Evolutionary conservation across 92 coral and sea anemone species (phyloP).

Genomic region (Pocillopora grandis): DNA sequence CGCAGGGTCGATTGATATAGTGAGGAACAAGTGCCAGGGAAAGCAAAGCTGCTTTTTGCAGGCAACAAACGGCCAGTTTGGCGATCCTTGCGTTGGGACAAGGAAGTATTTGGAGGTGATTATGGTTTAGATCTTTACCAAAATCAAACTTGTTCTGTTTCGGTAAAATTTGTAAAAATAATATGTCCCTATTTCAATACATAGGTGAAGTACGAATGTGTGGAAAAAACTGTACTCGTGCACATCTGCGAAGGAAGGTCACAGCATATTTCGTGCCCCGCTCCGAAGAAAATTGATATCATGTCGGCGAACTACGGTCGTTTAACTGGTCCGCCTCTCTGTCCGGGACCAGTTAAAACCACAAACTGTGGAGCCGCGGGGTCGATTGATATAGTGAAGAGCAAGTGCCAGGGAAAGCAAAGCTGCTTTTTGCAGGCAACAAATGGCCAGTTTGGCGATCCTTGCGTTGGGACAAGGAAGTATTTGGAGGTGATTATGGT

Average conservation of each 20-base stretch:
- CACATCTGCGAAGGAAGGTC: slow-evolving; percentile 18
- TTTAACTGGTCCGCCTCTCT: neutral
- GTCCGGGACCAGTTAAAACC: slow-evolving; percentile 15
- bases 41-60: slow-evolving; percentile 1
- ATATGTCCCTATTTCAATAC: neutral
- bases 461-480: slow-evolving; percentile 40
- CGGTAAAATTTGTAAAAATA: no score
- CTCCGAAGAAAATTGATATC: slow-evolving; percentile 1
- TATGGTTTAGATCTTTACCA: no score
- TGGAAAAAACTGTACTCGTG: neutral
- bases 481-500: slow-evolving; percentile 13
- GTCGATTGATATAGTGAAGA: slow-evolving; percentile 18
- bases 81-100: neutral
- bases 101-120: neutral
- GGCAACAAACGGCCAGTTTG: neutral
- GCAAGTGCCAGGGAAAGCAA: slow-evolving; percentile 21
- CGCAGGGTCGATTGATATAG: slow-evolving; percentile 22
- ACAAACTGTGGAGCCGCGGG: slow-evolving; percentile 32
- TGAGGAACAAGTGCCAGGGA: slow-evolving; percentile 25
- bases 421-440: slow-evolving; percentile 13
- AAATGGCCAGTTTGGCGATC: slow-evolving; percentile 37
- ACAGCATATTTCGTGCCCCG: neutral
- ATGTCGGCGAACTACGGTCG: slow-evolving; percentile 39
- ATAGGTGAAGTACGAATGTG: neutral
- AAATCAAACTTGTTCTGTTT: no score